Base-by-base conservation (phyloP, 2,797 vertebrate genomes). In the Agapornis canus region DNA sequence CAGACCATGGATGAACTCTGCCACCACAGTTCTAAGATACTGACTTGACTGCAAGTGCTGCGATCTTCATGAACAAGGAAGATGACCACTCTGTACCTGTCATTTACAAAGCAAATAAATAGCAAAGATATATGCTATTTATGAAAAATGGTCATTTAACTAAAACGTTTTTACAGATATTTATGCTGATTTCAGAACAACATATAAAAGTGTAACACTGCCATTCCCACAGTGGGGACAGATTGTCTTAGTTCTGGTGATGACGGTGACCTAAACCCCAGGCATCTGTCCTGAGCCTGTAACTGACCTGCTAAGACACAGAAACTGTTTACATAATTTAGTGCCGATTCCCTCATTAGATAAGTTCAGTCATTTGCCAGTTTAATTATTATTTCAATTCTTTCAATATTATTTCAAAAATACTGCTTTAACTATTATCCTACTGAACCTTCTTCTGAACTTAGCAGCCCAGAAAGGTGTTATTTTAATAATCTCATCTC, bases 61-160 rank as follows among this genome's bases (percentile, higher is more conserved):
- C n/a, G 14, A 54, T 16, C 29, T 25, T 73, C 48, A 5, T 0
- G 20, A 78, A 25, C 6, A 25, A 71, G 61, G 54, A 51, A 56
- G 35, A 81, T n/a, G 21, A 37, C 22, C 60, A 29, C 17, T 3
- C 29, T 42, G 17, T 4, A 47, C 11, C 0, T 2, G 10, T 23
- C 27, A 39, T 22, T 77, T 52, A 32, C 29, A 57, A n/a, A n/a
- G n/a, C n/a, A n/a, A n/a, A n/a, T n/a, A n/a, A n/a, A n/a, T n/a
- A n/a, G n/a, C 10, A n/a, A 45, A 51, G 8, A 60, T 2, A 61
- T 0, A 27, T 0, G 2, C 23, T 48, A 3, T 16, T 81, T 35
- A 54, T 11, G 22, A 75, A 40, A 40, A 78, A 83, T 65, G 17
- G 20, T 42, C 1, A 1, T 42, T 69, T 27, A 52, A 25, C 26